phyloP scores from a whole-genome alignment of 1,140 invertebrate genomes.

The Bemisia tabaci region DNA sequence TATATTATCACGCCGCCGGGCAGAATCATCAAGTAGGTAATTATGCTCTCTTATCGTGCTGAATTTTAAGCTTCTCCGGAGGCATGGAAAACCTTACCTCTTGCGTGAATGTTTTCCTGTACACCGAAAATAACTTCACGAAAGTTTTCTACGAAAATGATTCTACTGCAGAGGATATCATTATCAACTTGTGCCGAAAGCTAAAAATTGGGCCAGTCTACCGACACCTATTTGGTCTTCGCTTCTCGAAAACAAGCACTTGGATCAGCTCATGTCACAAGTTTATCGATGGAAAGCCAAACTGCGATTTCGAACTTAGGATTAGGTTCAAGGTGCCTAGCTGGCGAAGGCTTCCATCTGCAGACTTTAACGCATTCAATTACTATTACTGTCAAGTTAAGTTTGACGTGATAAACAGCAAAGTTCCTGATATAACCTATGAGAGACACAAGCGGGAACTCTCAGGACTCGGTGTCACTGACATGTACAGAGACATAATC shows the following conservation, averaged over 20 bases:
- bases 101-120: not conserved
- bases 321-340: slow-evolving; percentile 57
- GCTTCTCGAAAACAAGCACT: slow-evolving; percentile 40
- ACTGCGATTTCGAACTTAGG: slow-evolving; percentile 51
- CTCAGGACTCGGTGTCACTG: slow-evolving; percentile 64
- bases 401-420: slow-evolving; percentile 60
- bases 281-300: slow-evolving; percentile 35
- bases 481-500: slow-evolving; percentile 67
- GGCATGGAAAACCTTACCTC: not conserved
- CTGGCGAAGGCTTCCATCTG: slow-evolving; percentile 43
- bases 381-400: slow-evolving; percentile 76
- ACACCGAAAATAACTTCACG: not conserved
- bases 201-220: slow-evolving; percentile 57
- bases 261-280: slow-evolving; percentile 47
- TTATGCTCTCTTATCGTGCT: too few species aligned
- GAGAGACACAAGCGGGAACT: slow-evolving; percentile 57
- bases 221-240: slow-evolving; percentile 58
- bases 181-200: slow-evolving; percentile 49
- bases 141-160: not conserved
- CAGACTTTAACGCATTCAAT: slow-evolving; percentile 59
- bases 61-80: too few species aligned
- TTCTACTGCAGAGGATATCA: slow-evolving; percentile 49
- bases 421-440: slow-evolving; percentile 60
- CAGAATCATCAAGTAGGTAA: too few species aligned
- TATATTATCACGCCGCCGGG: too few species aligned